Evolutionary conservation across 2,888 invertebrate species (phyloP), one percentile per base, ranked within the genome.

Genomic region (Hipparchia sbordonii): DNA sequence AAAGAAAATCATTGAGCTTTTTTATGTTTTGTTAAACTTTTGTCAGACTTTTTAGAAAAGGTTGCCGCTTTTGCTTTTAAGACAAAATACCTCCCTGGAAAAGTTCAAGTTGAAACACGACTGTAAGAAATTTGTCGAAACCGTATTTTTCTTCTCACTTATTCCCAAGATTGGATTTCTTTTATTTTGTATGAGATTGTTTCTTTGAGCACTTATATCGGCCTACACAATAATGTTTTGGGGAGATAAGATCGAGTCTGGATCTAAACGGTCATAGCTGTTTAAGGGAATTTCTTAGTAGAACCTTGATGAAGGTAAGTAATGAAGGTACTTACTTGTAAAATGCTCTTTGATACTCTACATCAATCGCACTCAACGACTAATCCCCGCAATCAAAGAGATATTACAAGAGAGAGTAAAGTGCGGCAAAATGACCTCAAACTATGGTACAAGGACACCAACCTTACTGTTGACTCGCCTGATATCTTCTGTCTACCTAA

Each of bases 1-100:
- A 68, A 67, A n/a, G 46, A 13, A 67, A 66, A 68, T 70, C 63
- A 67, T 68, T 61, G 39, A 67, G 51, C 52, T 74, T 68, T 67
- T 73, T 75, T 59, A 56, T 70, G 69, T 70, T 72, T 70, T 72
- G 73, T 73, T 72, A 72, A 75, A 74, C 74, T 76, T 70, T 67
- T 70, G 63, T 72, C 71, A 70, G 74, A 69, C 68, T 63, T 70
- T 67, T 62, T 67, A 68, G 67, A 74, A 75, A 74, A 75, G 75
- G 74, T 75, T 74, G 72, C 74, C 75, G 77, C 74, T 74, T 74
- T 71, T 71, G 75, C 77, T 77, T 77, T 77, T 75, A 77, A 77
- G 77, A 75, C 75, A 75, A 77, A 76, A 77, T 23, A 23, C 73
- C 68, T 72, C 67, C 73, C 67, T 73, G 71, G 72, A 68, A 77